phyloP scores from a whole-genome alignment of 2,888 invertebrate genomes.

The Drosophila fulvimacula region DNA sequence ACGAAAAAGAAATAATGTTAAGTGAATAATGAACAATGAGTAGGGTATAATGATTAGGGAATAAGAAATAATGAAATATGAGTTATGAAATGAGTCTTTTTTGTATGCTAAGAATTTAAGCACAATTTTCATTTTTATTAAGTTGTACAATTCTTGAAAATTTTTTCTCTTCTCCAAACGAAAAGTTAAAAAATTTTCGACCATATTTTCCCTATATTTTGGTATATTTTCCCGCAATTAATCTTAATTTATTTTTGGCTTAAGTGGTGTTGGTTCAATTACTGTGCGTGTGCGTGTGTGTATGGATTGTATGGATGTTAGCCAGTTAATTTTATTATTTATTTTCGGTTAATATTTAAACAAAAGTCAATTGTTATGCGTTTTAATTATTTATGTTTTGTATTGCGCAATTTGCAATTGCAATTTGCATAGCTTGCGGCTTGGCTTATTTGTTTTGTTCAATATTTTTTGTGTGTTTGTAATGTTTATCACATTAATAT shows the following conservation, averaged over 20 bases:
- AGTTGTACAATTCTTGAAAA: constrained; percentile 68
- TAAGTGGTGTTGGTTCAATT: constrained; percentile 58
- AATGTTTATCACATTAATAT: constrained; percentile 43
- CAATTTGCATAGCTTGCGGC: constrained; percentile 50
- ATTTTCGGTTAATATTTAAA: constrained; percentile 50
- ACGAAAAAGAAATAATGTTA: neutral
- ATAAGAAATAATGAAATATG: constrained; percentile 3
- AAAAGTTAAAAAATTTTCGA: constrained; percentile 77
- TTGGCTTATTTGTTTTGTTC: constrained; percentile 56
- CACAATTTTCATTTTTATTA: constrained; percentile 32
- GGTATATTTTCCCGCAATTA: constrained; percentile 12
- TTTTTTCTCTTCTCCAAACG: constrained; percentile 66
- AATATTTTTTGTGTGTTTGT: constrained; percentile 25
- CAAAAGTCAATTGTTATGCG: constrained; percentile 67
- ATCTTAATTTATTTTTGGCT: constrained; percentile 41
- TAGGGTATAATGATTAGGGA: constrained; percentile 6
- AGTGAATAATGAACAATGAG: neutral
- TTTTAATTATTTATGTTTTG: constrained; percentile 58
- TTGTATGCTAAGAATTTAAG: constrained; percentile 2
- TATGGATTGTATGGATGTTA: constrained; percentile 14
- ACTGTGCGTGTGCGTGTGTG: constrained; percentile 23
- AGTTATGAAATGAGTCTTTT: neutral
- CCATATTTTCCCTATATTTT: constrained; percentile 15
- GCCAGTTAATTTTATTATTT: constrained; percentile 69
- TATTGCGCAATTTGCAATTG: constrained; percentile 38